These are phyloP conservation scores for Archegozetes longisetosus DNA, from an alignment of 1,140 invertebrate genomes.

Conservation along the genomic window DNA sequence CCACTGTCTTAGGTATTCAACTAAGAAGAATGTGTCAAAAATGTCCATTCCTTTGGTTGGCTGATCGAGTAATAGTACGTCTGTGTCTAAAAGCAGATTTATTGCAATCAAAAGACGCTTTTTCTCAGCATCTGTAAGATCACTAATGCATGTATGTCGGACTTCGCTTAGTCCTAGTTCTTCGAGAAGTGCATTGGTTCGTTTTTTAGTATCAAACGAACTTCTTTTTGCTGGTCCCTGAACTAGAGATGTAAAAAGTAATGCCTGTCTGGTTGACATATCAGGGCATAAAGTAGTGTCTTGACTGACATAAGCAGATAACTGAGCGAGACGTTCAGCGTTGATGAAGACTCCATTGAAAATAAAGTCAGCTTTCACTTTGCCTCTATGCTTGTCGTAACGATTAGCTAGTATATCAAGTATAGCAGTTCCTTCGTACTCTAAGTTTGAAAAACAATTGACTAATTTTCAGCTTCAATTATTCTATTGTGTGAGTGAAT, in stretches of 20 bases:
- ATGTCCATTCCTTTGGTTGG: constrained; percentile 86
- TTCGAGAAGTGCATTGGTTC: constrained; percentile 70
- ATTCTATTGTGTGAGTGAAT: too few relatives aligned
- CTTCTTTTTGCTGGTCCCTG: constrained; percentile 33
- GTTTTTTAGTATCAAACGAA: constrained; percentile 36
- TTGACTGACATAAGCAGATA: constrained; percentile 45
- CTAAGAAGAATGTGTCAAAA: constrained; percentile 84
- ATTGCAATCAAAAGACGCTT: constrained; percentile 69
- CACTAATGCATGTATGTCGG: constrained; percentile 52
- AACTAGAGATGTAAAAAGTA: constrained; percentile 58
- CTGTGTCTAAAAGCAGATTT: constrained; percentile 54
- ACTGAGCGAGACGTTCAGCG: constrained; percentile 42
- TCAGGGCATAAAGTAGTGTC: constrained; percentile 43
- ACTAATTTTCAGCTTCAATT: too few relatives aligned
- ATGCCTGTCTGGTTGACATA: constrained; percentile 61
- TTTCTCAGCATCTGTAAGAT: constrained; percentile 67
- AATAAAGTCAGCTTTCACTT: constrained; percentile 57
- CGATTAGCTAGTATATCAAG: constrained; percentile 61
- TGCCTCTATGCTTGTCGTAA: constrained; percentile 25
- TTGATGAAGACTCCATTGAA: constrained; percentile 68
- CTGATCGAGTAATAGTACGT: constrained; percentile 68
- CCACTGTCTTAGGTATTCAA: constrained; percentile 87
- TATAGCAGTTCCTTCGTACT: constrained; percentile 56
- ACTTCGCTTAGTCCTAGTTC: constrained; percentile 75
- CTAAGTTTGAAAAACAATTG: constrained; percentile 28